Evolutionary conservation across 2,888 invertebrate species (phyloP), one percentile per base, ranked within the genome.

Genomic region (Pyrocoelia pectoralis): DNA sequence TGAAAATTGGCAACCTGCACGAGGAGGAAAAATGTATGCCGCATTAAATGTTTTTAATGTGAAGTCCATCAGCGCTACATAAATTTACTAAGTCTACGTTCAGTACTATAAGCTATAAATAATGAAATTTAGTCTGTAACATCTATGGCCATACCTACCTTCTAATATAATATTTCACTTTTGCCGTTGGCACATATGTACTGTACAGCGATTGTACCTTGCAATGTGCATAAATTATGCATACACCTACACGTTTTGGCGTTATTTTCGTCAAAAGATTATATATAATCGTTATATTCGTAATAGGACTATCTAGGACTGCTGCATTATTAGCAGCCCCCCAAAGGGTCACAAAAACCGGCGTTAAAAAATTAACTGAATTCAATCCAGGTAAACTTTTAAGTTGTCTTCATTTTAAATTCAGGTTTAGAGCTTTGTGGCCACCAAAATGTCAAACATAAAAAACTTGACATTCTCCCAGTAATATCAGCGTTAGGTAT

Each of bases 151-250:
- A 63, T 70, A 69, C 69, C 24, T 24, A 5, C 24, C 71, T 70
- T 68, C 59, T 69, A 71, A 70, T 70, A 70, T 68, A 70, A 70
- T 72, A 72, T 70, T 72, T 72, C 70, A 72, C 70, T 63, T 72
- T 53, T 64, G 63, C 65, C 64, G 68, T 70, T 71, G 71, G 69
- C 71, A 70, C 68, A 68, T 56, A 52, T 65, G 60, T 65, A 58
- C 55, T 65, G 60, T 65, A 58, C 55, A 52, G 40, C 56, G 57
- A 63, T 65, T 68, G 65, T 62, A 59, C 67, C 57, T 53, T 24
- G 57, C 60, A 69, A 61, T 55, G 43, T 53, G 58, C 68, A 71
- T 70, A 71, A 71, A 71, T 71, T 68, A 68, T 62, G 58, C 60
- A 58, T 64, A 17, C 68, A 43, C 70, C 70, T 64, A 70, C 69